phyloP scores from a whole-genome alignment of 2,113 vertebrate species.

The Campylomormyrus numenius region DNA sequence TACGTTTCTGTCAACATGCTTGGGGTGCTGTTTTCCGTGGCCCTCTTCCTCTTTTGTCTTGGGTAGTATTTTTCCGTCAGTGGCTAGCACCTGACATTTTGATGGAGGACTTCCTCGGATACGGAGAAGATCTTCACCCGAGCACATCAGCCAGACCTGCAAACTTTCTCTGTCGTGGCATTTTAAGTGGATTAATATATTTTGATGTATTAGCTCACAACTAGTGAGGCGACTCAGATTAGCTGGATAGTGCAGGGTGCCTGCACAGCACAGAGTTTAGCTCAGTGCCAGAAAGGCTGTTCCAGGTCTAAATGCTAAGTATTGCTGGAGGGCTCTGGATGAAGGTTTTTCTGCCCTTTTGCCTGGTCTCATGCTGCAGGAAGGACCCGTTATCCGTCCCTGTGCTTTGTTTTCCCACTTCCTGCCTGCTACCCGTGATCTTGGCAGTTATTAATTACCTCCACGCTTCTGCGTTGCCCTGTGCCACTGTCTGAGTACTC shows the following conservation, averaged over 20 bases:
- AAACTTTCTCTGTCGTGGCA: background rate
- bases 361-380: too few species aligned
- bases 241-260: background rate
- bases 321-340: background rate
- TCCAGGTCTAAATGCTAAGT: background rate
- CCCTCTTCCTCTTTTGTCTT: background rate
- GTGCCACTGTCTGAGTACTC: conserved; percentile 9
- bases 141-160: background rate
- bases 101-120: background rate
- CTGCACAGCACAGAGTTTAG: background rate
- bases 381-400: background rate
- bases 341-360: background rate
- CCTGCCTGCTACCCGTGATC: background rate
- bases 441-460: conserved; percentile 18
- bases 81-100: background rate
- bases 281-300: background rate
- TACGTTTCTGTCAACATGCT: background rate
- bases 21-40: background rate
- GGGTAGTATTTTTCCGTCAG: background rate
- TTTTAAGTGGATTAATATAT: background rate
- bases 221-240: background rate
- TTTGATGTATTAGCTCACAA: background rate
- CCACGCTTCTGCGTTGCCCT: background rate
- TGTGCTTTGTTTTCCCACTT: background rate
- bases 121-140: background rate